Evolutionary conservation across 1,140 invertebrate genomes (phyloP), one percentile per base, ranked within the genome.

Genomic region (Temnothorax longispinosus): DNA sequence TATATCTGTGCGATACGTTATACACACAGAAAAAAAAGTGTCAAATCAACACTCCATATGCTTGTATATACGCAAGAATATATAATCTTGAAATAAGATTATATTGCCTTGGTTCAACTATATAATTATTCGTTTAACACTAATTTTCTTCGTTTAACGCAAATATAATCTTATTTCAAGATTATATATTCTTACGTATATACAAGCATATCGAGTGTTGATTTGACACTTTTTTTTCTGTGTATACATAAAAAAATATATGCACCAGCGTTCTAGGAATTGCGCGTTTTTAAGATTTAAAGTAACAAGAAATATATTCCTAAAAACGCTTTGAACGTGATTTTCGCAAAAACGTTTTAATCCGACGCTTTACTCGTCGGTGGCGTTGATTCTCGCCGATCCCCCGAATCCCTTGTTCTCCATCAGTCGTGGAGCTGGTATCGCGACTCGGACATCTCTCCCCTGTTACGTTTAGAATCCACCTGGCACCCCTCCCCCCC

Each of bases 381-480:
- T 38, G 18, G 15, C 35, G 1, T 11, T 18, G 87, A 77, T 88
- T 64, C 54, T 58, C 80, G 52, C 18, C 15, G 52, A 4, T 89
- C 67, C 11, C 11, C 87, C 54, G 35, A 58, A 13, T 13, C 21
- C 8, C 41, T 87, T 32, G 76, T 81, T 60, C 67, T 41, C 27
- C 6, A 50, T 76, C 27, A 81, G 11, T 41, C 47, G 8, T 44
- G 7, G 64, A 82, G 13, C 13, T 10, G 47, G 0, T 81, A 54
- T 88, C 60, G 35, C 44, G 47, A n/a, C 47, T 85, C 56, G 47
- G 7, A 54, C 18, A 41, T 54, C 60, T 86, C 74, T 76, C 75
- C 44, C 50, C 27, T 41, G 56, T 54, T 18, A 18, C 50, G 75
- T 67, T 76, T 47, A 58, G 65, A 69, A 81, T 8, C 47, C 52